Evolutionary conservation across 2,888 invertebrate species (phyloP).

Genomic region (Cylloceria caligata): DNA sequence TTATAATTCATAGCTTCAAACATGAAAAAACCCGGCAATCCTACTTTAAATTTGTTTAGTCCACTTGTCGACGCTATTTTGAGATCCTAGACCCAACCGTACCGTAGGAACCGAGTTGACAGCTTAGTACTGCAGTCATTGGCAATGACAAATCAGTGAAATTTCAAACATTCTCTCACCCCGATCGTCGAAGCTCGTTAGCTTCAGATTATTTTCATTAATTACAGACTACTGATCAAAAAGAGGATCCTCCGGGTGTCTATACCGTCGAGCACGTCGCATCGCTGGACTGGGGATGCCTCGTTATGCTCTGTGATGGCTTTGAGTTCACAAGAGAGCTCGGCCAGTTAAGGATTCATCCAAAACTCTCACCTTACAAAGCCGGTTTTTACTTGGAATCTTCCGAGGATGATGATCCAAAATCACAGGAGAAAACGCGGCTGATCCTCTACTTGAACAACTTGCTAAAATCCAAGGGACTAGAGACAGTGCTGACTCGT

Average conservation of each 20-base stretch:
- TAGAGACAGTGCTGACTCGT: conserved; percentile 78
- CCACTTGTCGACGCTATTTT: conserved; percentile 4
- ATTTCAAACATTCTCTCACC: too few relatives aligned
- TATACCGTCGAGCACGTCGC: conserved; percentile 79
- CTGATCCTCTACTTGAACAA: conserved; percentile 86
- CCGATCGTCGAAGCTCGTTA: too few relatives aligned
- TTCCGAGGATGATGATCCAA: conserved; percentile 73
- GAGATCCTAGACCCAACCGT: background rate
- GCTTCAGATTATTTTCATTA: conserved; percentile 10
- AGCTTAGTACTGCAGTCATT: background rate
- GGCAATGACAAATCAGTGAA: background rate
- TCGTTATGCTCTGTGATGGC: conserved; percentile 81
- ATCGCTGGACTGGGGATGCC: conserved; percentile 81
- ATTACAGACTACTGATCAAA: conserved; percentile 67
- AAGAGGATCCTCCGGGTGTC: conserved; percentile 64
- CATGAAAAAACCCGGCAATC: background rate
- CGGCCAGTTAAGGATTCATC: conserved; percentile 87
- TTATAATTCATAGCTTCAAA: background rate
- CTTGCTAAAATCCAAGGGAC: conserved; percentile 84
- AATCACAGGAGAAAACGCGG: conserved; percentile 74
- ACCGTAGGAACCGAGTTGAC: background rate
- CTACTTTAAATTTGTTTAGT: background rate
- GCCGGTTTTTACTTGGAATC: conserved; percentile 87
- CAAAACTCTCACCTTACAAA: conserved; percentile 92
- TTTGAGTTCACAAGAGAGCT: conserved; percentile 76